Conservation (phyloP, 2,888 invertebrate genomes). For the Frankliniella intonsa region DNA sequence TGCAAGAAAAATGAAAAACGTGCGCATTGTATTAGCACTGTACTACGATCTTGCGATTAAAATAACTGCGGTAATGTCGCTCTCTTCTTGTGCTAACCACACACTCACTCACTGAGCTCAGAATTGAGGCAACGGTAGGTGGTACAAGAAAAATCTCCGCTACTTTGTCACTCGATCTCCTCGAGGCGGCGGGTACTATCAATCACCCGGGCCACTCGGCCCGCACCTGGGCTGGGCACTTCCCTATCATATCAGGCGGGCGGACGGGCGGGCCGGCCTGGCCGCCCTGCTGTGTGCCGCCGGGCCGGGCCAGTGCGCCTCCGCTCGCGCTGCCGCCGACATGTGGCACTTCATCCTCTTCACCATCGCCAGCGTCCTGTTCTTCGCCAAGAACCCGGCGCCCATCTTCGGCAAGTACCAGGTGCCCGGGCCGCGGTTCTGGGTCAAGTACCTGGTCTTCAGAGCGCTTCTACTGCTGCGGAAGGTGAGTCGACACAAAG, state of each 20-base stretch:
- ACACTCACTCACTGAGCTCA: no score
- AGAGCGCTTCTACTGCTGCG: background rate
- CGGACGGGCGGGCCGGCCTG: no score
- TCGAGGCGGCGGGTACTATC: background rate
- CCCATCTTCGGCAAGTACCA: constrained; percentile 19
- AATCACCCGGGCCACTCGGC: background rate
- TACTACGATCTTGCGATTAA: no score
- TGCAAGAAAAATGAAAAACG: no score
- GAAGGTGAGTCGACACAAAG: background rate
- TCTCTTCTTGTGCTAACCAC: no score
- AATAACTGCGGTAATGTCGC: no score
- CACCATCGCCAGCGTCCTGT: background rate
- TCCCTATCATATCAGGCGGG: no score
- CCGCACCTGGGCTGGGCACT: no score
- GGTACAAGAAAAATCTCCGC: no score
- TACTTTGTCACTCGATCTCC: no score
- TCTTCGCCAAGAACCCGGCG: constrained; percentile 21
- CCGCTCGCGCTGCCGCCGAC: background rate
- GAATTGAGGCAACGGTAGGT: no score
- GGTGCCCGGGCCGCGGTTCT: background rate
- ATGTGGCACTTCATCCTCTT: constrained; percentile 6
- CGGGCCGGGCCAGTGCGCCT: background rate
- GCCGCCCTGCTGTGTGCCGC: background rate
- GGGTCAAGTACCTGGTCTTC: constrained; percentile 2
- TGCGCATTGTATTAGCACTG: no score